These are phyloP conservation scores for Alectura lathami DNA, from an alignment of 2,113 vertebrate species.

Conservation along the genomic window DNA sequence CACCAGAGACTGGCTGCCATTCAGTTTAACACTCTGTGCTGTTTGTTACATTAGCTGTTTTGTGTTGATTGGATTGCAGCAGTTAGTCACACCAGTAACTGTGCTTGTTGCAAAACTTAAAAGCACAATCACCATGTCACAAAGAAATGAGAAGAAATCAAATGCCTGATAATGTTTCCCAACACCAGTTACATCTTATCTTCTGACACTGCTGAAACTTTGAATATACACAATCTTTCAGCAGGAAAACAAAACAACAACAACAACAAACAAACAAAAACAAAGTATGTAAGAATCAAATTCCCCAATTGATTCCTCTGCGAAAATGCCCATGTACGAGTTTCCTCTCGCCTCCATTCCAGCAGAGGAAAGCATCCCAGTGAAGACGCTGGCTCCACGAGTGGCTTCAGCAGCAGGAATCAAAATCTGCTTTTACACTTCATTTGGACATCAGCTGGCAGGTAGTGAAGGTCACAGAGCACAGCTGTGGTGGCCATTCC, in stretches of 20 bases:
- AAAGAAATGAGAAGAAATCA: neutral
- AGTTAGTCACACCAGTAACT: neutral
- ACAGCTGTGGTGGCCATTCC: neutral
- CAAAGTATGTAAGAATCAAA: neutral
- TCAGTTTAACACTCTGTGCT: neutral
- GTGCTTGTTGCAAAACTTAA: neutral
- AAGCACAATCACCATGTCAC: neutral
- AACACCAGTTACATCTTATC: neutral
- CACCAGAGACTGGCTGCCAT: neutral
- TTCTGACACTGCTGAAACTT: neutral
- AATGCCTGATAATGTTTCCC: neutral
- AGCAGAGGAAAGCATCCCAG: neutral
- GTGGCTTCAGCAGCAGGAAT: neutral
- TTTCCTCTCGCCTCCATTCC: neutral
- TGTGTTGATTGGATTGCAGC: neutral
- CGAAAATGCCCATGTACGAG: neutral
- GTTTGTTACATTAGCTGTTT: neutral
- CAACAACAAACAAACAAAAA: neutral
- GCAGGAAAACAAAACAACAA: neutral
- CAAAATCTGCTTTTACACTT: neutral
- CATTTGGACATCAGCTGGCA: neutral
- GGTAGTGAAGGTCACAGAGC: slow-evolving; percentile 33
- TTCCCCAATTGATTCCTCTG: neutral
- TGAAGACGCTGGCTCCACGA: neutral
- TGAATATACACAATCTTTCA: neutral